These are phyloP conservation scores for Balearica regulorum DNA, from an alignment of 2,797 vertebrate genomes.

Conservation along the genomic window DNA sequence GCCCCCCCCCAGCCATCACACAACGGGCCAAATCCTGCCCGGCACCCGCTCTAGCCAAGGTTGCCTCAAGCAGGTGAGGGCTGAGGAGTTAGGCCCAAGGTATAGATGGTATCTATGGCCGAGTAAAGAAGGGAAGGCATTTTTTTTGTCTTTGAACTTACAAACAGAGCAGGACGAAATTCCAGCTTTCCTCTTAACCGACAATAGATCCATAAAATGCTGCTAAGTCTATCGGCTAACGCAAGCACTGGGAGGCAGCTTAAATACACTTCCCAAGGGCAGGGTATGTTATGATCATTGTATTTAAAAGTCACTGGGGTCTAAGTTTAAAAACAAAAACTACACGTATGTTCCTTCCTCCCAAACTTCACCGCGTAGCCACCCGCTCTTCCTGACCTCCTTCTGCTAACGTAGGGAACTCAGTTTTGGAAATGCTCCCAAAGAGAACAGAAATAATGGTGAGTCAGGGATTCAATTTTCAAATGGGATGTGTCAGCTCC, in stretches of 20 bases:
- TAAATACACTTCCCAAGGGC: neutral
- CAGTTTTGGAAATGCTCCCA: neutral
- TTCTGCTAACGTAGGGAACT: neutral
- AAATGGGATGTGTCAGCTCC: neutral
- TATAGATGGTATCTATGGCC: neutral
- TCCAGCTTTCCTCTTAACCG: neutral
- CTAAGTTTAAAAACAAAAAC: neutral
- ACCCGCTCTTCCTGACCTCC: neutral
- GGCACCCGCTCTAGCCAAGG: neutral
- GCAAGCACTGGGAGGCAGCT: neutral
- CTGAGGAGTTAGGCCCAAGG: neutral
- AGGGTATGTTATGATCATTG: neutral
- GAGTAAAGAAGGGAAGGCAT: neutral
- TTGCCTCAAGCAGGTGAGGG: neutral
- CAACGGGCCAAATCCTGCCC: neutral
- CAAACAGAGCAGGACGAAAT: neutral
- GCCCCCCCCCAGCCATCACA: neutral
- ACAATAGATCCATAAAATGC: neutral
- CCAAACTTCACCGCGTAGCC: fast-evolving
- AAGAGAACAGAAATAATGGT: neutral
- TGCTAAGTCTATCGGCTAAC: neutral
- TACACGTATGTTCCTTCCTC: neutral
- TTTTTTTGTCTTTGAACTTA: neutral
- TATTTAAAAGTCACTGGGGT: neutral
- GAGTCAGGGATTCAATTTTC: neutral